Evolutionary conservation across 2,113 vertebrate genomes (phyloP), one percentile per base, ranked within the genome.

Genomic region (Cyphomyrus discorhynchus): DNA sequence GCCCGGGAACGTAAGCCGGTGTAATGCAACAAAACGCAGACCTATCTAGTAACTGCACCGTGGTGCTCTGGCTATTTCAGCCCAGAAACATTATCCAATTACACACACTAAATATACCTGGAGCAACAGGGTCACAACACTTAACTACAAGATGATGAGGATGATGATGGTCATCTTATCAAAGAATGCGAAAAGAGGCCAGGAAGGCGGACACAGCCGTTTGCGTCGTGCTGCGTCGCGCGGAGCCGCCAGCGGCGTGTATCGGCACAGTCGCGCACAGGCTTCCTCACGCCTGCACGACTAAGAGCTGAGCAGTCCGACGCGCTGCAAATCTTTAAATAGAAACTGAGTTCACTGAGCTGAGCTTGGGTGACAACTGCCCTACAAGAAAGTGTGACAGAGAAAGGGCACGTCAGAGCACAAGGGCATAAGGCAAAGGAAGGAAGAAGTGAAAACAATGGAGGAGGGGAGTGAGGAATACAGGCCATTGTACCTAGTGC

Each of bases 341-440:
- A 96, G 95, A 94, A 88, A 62, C 74, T 91, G 93, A 94, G 93
- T 94, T 94, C 93, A 94, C 89, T 47, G 49, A 90, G 88, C 92
- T 31, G 89, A 94, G 95, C 93, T 94, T 93, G 93, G 93, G 94
- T 95, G 95, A 95, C 94, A 95, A 94, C 94, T 95, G 93, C 92
- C 94, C 88, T 80, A 50, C 47, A 15, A 74, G 86, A 82, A 50
- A 53, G 47, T 21, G 39, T 21, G 88, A 85, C 42, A 82, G 49
- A 80, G 90, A 85, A 80, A 88, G 88, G 89, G 87, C 77, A 77
- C 31, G 87, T 85, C 88, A 83, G 87, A 89, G 87, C 89, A 89
- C 86, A 88, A 90, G 84, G 15, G 74, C 90, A 39, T 11, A 39
- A n/a, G 52, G 31, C 11, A 46, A 21, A 88, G 77, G 56, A 58